Evolutionary conservation across 2,888 invertebrate species (phyloP).

Genomic region (Ophion obscuratus): DNA sequence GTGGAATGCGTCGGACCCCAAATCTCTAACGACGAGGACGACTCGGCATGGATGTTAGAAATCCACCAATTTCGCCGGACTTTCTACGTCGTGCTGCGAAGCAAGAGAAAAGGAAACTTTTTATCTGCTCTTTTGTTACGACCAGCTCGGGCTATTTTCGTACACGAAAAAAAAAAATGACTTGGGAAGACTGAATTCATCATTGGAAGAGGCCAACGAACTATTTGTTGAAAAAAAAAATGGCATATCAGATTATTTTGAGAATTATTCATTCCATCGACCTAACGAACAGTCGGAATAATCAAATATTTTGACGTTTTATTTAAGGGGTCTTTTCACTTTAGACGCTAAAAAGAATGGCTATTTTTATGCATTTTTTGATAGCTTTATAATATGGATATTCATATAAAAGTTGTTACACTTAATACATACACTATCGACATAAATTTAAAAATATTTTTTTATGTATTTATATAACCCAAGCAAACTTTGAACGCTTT

Average conservation of each 20-base stretch:
- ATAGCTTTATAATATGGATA: too few relatives aligned
- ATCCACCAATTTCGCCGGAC: constrained; percentile 36
- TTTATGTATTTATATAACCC: too few relatives aligned
- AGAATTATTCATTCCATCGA: neutral
- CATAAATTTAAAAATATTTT: too few relatives aligned
- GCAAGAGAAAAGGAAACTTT: constrained; percentile 6
- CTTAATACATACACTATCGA: too few relatives aligned
- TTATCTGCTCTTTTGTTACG: constrained; percentile 10
- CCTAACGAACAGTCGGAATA: neutral
- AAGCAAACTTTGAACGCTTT: too few relatives aligned
- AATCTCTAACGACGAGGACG: constrained; percentile 36
- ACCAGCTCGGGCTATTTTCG: constrained; percentile 22
- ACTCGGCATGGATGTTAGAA: constrained; percentile 22
- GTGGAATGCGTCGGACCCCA: neutral
- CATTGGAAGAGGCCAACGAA: neutral
- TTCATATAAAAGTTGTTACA: too few relatives aligned
- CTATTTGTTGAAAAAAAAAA: neutral
- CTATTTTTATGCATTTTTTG: too few relatives aligned
- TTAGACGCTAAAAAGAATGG: too few relatives aligned
- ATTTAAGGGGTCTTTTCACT: too few relatives aligned
- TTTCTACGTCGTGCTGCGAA: neutral
- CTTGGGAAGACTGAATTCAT: neutral
- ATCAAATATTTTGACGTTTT: too few relatives aligned
- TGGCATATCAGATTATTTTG: neutral
- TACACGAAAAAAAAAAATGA: neutral